Evolutionary conservation across 1,140 invertebrate genomes (phyloP).

Genomic region (Atta texana): DNA sequence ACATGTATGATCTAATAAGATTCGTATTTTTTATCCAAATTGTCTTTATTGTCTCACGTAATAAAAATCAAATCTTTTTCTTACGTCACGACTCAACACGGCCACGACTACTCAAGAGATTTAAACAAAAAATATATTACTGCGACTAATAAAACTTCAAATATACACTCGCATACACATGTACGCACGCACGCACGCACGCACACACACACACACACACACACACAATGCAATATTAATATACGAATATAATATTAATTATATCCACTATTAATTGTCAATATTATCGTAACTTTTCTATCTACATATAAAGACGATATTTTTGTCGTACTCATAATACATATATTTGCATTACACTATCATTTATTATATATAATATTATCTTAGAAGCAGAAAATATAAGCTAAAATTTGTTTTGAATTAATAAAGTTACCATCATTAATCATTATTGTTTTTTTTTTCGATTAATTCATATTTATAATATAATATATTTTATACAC

Average conservation of each 20-base stretch:
- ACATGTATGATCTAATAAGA: too few species aligned
- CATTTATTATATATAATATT: conserved; percentile 5
- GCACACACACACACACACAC: too few species aligned
- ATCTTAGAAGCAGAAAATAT: background rate
- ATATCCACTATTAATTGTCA: background rate
- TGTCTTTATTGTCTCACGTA: too few species aligned
- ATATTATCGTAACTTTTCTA: background rate
- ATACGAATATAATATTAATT: background rate
- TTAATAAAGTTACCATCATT: background rate
- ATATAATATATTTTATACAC: background rate
- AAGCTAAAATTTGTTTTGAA: background rate
- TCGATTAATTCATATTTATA: background rate
- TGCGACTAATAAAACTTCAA: background rate
- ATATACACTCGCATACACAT: too few species aligned
- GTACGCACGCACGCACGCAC: too few species aligned
- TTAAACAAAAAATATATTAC: background rate
- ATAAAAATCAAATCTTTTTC: too few species aligned
- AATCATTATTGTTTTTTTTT: background rate
- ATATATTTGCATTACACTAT: background rate
- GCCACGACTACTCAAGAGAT: too few species aligned
- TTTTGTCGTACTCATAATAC: background rate
- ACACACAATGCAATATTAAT: conserved; percentile 1
- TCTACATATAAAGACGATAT: background rate
- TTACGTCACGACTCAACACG: too few species aligned
- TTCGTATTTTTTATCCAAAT: too few species aligned